Evolutionary conservation across 2,113 vertebrate species (phyloP).

Genomic region (Elaphurus davidianus): DNA sequence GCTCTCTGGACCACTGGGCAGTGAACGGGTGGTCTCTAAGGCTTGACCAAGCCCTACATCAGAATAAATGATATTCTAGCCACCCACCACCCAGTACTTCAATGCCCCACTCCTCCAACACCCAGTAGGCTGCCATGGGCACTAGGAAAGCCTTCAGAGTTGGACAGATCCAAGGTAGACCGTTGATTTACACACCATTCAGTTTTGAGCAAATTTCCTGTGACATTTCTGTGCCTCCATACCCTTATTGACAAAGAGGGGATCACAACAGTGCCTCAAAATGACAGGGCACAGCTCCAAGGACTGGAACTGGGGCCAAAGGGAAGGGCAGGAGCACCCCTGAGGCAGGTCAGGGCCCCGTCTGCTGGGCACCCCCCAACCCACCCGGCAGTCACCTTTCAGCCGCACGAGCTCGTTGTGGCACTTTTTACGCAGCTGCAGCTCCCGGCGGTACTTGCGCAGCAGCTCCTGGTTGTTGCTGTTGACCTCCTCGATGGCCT

Average conservation of each 20-base stretch:
- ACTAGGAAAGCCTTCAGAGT: neutral
- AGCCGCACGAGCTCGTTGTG: slow-evolving; percentile 96
- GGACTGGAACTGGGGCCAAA: neutral
- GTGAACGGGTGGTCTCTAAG: neutral
- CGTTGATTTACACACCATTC: neutral
- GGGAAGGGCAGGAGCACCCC: neutral
- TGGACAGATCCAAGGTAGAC: neutral
- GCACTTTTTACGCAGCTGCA: slow-evolving; percentile 97
- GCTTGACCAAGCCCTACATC: neutral
- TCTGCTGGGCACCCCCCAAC: fast-evolving
- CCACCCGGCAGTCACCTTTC: slow-evolving; percentile 83
- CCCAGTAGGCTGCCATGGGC: neutral
- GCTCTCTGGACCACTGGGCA: neutral
- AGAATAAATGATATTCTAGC: neutral
- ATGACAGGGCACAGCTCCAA: neutral
- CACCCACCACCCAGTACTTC: neutral
- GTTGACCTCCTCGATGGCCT: slow-evolving; percentile 92
- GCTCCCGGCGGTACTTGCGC: slow-evolving; percentile 93
- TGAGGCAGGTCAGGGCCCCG: fast-evolving
- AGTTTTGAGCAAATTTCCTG: neutral
- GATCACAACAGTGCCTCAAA: fast-evolving
- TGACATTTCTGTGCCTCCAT: neutral
- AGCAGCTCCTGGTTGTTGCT: slow-evolving; percentile 92
- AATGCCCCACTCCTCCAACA: neutral
- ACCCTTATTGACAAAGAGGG: neutral